These are phyloP conservation scores for Charaxes varanes DNA, from an alignment of 1,140 invertebrate genomes.

Conservation along the genomic window DNA sequence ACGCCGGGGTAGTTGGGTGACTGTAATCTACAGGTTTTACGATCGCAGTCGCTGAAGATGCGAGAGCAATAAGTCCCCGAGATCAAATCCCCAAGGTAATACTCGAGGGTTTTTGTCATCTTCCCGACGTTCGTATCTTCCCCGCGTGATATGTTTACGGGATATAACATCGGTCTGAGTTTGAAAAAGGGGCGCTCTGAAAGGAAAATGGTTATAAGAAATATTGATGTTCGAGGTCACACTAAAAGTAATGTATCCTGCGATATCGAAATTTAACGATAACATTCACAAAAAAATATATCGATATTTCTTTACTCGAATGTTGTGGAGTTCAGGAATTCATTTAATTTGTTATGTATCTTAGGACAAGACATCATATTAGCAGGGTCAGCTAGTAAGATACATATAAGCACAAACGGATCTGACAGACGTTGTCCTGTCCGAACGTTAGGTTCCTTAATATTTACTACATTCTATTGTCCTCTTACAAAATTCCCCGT, in stretches of 20 bases:
- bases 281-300: background rate
- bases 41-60: conserved; percentile 92
- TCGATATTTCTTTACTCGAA: background rate
- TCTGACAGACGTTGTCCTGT: too few species aligned
- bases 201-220: conserved; percentile 28
- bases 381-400: too few species aligned
- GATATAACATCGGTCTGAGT: conserved; percentile 54
- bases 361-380: too few species aligned
- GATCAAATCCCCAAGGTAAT: conserved; percentile 88
- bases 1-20: conserved; percentile 94
- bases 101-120: conserved; percentile 69
- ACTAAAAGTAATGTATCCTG: background rate
- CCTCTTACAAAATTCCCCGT: too few species aligned
- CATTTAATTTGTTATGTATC: background rate
- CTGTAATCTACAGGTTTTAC: conserved; percentile 88
- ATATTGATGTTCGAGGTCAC: conserved; percentile 17
- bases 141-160: conserved; percentile 62
- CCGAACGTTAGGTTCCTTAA: too few species aligned
- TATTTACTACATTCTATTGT: too few species aligned
- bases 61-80: conserved; percentile 91
- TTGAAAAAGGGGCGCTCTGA: conserved; percentile 68
- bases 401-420: too few species aligned
- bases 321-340: background rate
- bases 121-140: conserved; percentile 55
- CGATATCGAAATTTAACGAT: conserved; percentile 5